phyloP scores from a whole-genome alignment of 2,888 invertebrate genomes.

The Pandemis cinnamomeana region DNA sequence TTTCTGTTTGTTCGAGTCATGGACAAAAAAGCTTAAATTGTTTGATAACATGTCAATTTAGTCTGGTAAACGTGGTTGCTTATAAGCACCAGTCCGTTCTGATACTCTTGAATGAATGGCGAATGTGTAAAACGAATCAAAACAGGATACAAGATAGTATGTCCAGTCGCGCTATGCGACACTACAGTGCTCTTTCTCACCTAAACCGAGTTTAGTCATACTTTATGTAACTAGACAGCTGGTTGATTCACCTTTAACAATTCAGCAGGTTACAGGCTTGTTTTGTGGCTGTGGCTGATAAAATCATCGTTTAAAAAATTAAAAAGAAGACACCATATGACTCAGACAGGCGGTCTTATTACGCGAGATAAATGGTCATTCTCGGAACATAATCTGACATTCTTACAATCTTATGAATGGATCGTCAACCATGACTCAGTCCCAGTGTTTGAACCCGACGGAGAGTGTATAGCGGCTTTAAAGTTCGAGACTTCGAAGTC shows the following conservation, averaged over 20 bases:
- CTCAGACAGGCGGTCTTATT: conserved; percentile 42
- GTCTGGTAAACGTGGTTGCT: neutral
- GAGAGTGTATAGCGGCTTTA: conserved; percentile 21
- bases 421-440: conserved; percentile 31
- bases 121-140: too few relatives aligned
- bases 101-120: too few relatives aligned
- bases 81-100: neutral
- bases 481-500: neutral
- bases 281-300: conserved; percentile 30
- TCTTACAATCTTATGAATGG: conserved; percentile 43
- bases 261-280: conserved; percentile 4
- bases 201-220: too few relatives aligned
- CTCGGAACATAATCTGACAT: conserved; percentile 48
- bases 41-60: conserved; percentile 1
- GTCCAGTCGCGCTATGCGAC: too few relatives aligned
- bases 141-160: too few relatives aligned
- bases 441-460: conserved; percentile 20
- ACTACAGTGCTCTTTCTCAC: too few relatives aligned
- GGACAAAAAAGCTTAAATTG: conserved; percentile 21
- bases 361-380: conserved; percentile 44
- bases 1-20: conserved; percentile 24
- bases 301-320: conserved; percentile 7
- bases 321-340: conserved; percentile 35
- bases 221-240: too few relatives aligned
- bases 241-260: neutral